Evolutionary conservation across 2,797 vertebrate genomes (phyloP).

Genomic region (Leptoclinus maculatus): DNA sequence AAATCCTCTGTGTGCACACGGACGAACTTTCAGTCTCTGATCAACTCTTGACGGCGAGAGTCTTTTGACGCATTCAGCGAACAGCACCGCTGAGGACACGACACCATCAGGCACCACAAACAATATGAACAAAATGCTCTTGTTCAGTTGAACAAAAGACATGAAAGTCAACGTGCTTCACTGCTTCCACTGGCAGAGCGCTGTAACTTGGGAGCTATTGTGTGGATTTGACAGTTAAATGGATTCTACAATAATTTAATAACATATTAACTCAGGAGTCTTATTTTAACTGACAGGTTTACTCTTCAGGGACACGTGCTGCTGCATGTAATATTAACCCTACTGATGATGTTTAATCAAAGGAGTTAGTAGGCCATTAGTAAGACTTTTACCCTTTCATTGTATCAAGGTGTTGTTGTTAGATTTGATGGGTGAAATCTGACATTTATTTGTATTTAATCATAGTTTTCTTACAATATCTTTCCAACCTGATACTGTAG

Average conservation of each 20-base stretch:
- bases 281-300: conserved; percentile 9
- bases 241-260: conserved; percentile 28
- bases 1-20: too few species aligned
- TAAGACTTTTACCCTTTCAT: too few species aligned
- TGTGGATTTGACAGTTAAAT: conserved; percentile 27
- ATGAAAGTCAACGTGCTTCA: neutral
- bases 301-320: conserved; percentile 9
- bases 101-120: neutral
- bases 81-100: neutral
- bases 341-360: neutral
- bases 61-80: neutral
- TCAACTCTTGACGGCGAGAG: neutral
- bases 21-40: neutral
- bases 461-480: too few species aligned
- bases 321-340: neutral
- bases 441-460: too few species aligned
- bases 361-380: neutral
- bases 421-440: too few species aligned
- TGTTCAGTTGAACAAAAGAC: neutral
- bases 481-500: too few species aligned
- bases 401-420: too few species aligned
- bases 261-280: neutral
- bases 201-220: neutral
- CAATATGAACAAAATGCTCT: neutral
- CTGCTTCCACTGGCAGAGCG: neutral